Percentiles rank a stretch among this genome's conserved stretches.
These are phyloP conservation scores for Anabacerthia variegaticeps DNA, from an alignment of 2,797 vertebrate genomes.

Conservation along the genomic window DNA sequence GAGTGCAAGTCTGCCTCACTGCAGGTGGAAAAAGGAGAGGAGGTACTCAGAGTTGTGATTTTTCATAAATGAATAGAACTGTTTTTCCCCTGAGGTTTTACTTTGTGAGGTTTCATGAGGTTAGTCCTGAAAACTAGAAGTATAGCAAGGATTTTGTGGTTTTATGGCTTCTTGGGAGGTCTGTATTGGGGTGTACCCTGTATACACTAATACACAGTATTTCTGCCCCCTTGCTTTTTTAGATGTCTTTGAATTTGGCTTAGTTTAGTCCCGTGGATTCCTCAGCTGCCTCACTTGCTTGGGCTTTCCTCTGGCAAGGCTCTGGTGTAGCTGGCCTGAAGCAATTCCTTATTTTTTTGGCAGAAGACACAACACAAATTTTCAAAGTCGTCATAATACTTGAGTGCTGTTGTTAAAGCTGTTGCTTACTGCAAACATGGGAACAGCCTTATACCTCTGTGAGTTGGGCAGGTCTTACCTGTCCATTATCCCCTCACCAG, in stretches of 20 bases:
- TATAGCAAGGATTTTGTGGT: background rate
- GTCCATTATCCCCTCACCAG: background rate
- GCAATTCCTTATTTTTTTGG: background rate
- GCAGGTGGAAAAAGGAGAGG: background rate
- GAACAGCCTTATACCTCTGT: accelerated
- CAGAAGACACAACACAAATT: background rate
- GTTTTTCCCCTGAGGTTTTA: background rate
- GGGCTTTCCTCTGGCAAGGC: background rate
- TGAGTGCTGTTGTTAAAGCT: background rate
- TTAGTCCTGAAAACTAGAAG: background rate
- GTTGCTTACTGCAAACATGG: background rate
- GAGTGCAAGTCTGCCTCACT: background rate
- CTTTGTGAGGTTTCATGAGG: background rate
- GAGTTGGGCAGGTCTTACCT: background rate
- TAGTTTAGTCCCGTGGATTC: background rate
- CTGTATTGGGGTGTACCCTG: background rate
- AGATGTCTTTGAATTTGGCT: background rate
- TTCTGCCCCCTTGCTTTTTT: background rate
- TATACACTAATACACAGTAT: background rate
- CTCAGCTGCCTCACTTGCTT: background rate
- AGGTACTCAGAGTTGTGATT: background rate
- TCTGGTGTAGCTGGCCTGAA: background rate
- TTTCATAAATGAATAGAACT: background rate
- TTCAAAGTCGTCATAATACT: background rate
- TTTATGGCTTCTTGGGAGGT: background rate